phyloP scores from a whole-genome alignment of 2,113 vertebrate species.

The Mobula hypostoma region DNA sequence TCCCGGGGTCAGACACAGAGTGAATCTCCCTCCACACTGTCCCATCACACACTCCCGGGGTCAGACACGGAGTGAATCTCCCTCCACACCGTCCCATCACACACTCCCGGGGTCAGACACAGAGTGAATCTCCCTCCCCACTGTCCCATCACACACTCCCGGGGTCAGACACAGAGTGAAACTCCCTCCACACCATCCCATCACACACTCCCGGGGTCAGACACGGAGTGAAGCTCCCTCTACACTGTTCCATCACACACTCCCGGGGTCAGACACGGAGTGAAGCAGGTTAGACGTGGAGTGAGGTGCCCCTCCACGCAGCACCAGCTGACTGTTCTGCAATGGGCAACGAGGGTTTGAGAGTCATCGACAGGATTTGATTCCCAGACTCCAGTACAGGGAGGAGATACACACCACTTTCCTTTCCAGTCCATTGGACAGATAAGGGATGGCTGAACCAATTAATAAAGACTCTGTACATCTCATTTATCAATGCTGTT shows the following conservation, averaged over 20 bases:
- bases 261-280: background rate
- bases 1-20: too few relatives aligned
- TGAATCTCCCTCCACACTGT: too few relatives aligned
- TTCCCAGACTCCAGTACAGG: conserved; percentile 36
- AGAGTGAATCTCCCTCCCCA: too few relatives aligned
- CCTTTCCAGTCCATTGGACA: conserved; percentile 34
- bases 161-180: background rate
- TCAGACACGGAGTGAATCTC: too few relatives aligned
- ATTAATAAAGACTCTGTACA: background rate
- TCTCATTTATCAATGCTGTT: conserved; percentile 35
- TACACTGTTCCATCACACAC: background rate
- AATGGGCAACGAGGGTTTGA: background rate
- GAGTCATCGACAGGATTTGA: background rate
- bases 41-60: too few relatives aligned
- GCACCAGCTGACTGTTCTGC: background rate
- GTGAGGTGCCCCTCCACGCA: background rate
- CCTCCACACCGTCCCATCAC: too few relatives aligned
- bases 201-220: background rate
- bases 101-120: too few relatives aligned
- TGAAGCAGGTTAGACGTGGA: background rate
- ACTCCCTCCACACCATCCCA: too few relatives aligned
- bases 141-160: too few relatives aligned
- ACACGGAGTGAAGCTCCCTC: background rate
- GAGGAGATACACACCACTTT: conserved; percentile 39
- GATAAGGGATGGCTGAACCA: conserved; percentile 36